Conservation (phyloP, 2,797 vertebrate genomes). For the Syngnathus rostellatus region DNA sequence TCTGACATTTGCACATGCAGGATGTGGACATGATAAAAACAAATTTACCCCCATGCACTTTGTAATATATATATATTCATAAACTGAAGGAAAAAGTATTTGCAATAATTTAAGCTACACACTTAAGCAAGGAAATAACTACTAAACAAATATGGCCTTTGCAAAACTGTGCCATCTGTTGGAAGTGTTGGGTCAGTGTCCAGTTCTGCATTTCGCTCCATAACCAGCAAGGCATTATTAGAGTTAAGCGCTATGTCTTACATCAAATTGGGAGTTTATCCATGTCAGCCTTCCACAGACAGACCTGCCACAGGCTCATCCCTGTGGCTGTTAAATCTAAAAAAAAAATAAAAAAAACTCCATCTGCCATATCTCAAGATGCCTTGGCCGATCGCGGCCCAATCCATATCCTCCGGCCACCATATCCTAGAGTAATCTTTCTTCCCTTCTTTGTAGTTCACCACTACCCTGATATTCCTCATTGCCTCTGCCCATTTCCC, state of each 20-base stretch:
- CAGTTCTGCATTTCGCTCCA: neutral
- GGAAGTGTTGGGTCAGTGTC: neutral
- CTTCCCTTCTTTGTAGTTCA: constrained; percentile 34
- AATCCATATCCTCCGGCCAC: constrained; percentile 47
- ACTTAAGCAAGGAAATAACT: neutral
- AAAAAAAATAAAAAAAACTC: constrained; percentile 13
- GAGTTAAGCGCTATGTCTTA: constrained; percentile 3
- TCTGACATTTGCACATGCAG: constrained; percentile 59
- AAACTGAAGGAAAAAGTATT: neutral
- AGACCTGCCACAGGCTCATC: constrained; percentile 13
- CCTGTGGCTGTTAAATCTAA: constrained; percentile 15
- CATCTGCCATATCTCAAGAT: constrained; percentile 34
- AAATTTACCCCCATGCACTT: neutral
- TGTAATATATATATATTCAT: neutral
- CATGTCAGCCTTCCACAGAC: constrained; percentile 4
- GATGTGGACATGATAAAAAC: constrained; percentile 19
- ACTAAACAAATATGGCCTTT: neutral
- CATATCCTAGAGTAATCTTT: constrained; percentile 34
- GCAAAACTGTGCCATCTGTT: neutral
- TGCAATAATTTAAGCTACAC: neutral
- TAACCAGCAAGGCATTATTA: constrained; percentile 6
- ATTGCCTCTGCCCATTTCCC: constrained; percentile 42
- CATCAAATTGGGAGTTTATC: constrained; percentile 24
- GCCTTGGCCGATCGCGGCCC: constrained; percentile 25
- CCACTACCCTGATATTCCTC: constrained; percentile 39